phyloP scores from a whole-genome alignment of 2,888 invertebrate species.

The Cantharis flavilabris region DNA sequence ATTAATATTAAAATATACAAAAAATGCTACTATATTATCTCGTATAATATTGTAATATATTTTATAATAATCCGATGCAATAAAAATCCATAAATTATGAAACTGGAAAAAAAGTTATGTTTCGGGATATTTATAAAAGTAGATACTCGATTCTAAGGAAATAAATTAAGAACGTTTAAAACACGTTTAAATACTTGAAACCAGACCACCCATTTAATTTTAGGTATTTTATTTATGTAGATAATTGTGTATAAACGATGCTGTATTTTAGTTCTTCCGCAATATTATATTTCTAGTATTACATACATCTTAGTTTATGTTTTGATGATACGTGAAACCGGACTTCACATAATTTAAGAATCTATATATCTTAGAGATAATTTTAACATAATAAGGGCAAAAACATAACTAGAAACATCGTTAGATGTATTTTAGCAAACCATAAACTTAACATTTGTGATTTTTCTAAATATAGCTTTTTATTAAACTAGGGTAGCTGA shows the following conservation, averaged over 20 bases:
- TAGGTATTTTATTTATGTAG: constrained; percentile 4
- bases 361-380: background rate
- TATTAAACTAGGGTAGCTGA: constrained; percentile 22
- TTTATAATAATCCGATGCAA: background rate
- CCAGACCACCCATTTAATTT: constrained; percentile 7
- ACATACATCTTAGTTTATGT: background rate
- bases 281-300: background rate
- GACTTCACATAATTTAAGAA: background rate
- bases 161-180: constrained; percentile 1
- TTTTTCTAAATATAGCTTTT: constrained; percentile 17
- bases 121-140: constrained; percentile 13
- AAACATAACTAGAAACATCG: constrained; percentile 7
- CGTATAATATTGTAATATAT: background rate
- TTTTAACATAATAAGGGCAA: background rate
- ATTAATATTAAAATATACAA: background rate
- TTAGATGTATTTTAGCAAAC: constrained; percentile 22
- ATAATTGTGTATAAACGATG: background rate
- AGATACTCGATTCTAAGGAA: constrained; percentile 5
- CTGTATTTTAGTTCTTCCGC: background rate
- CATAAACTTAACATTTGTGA: constrained; percentile 18
- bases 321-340: background rate
- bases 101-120: background rate
- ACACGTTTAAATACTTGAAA: constrained; percentile 4
- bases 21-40: too few species aligned
- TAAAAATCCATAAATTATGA: background rate